Evolutionary conservation across 2,888 invertebrate species (phyloP).

Genomic region (Acronicta psi): DNA sequence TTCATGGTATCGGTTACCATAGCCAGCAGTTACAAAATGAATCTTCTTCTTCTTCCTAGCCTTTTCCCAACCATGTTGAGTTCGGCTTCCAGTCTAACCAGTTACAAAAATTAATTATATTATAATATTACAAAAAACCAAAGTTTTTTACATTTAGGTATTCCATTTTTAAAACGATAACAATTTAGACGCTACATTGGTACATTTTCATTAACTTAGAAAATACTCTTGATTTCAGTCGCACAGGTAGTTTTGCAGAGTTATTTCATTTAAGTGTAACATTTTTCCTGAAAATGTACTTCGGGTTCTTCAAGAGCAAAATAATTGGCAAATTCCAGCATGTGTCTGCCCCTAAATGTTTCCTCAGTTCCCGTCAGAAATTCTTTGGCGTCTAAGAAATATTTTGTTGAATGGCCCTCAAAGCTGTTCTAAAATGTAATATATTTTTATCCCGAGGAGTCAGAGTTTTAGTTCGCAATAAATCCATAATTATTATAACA

Average conservation of each 20-base stretch:
- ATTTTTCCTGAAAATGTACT: slow-evolving; percentile 33
- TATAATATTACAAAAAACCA: too few relatives aligned
- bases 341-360: slow-evolving; percentile 58
- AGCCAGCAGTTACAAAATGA: too few relatives aligned
- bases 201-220: slow-evolving; percentile 11
- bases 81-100: too few relatives aligned
- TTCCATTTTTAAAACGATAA: too few relatives aligned
- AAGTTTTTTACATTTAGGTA: too few relatives aligned
- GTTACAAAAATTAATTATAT: too few relatives aligned
- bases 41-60: too few relatives aligned
- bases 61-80: too few relatives aligned
- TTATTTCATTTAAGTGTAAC: slow-evolving; percentile 49
- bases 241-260: slow-evolving; percentile 13
- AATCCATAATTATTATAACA: too few relatives aligned
- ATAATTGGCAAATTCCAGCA: slow-evolving; percentile 57
- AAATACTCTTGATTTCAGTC: slow-evolving; percentile 17
- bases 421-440: slow-evolving; percentile 52
- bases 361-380: slow-evolving; percentile 44
- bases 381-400: slow-evolving; percentile 54
- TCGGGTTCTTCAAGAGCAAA: slow-evolving; percentile 43
- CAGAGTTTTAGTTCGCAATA: neutral
- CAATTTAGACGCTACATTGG: neutral
- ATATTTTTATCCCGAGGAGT: slow-evolving; percentile 42
- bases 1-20: too few relatives aligned
- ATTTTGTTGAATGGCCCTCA: slow-evolving; percentile 44